Evolutionary conservation across 2,797 vertebrate genomes (phyloP).

Genomic region (Ciconia nigra): DNA sequence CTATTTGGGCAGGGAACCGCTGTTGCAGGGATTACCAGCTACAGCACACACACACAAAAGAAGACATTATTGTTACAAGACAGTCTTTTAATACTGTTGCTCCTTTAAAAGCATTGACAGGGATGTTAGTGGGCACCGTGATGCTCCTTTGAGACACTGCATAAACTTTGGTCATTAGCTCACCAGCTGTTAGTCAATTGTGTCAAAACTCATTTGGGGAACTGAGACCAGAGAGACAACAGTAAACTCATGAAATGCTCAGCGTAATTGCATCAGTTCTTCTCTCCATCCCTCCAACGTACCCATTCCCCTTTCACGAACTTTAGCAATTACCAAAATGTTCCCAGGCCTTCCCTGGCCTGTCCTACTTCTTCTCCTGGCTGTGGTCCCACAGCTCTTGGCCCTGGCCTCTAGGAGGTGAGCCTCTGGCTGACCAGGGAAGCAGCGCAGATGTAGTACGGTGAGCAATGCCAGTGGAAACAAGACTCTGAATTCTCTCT

Average conservation of each 20-base stretch:
- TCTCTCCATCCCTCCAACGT: not conserved
- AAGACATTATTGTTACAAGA: not conserved
- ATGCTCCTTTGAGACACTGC: not conserved
- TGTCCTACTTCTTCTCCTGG: conserved; percentile 14
- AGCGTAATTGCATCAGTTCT: not conserved
- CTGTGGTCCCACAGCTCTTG: not conserved
- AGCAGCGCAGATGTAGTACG: not conserved
- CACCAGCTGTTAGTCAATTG: not conserved
- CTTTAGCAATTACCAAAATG: not conserved
- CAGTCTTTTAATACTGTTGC: not conserved
- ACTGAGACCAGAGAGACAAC: not conserved
- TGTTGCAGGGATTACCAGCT: not conserved
- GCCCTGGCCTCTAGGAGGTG: not conserved
- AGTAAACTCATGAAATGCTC: not conserved
- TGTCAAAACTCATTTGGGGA: not conserved
- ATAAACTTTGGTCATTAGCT: not conserved
- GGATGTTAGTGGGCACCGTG: not conserved
- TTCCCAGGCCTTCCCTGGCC: not conserved
- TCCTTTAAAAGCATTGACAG: not conserved
- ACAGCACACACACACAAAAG: not conserved
- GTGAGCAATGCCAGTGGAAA: not conserved
- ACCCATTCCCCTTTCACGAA: not conserved
- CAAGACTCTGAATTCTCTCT: not conserved
- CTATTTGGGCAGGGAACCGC: not conserved
- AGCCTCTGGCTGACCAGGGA: not conserved